Conservation (phyloP, 2,888 invertebrate species). For the Aphodius sticticus region DNA sequence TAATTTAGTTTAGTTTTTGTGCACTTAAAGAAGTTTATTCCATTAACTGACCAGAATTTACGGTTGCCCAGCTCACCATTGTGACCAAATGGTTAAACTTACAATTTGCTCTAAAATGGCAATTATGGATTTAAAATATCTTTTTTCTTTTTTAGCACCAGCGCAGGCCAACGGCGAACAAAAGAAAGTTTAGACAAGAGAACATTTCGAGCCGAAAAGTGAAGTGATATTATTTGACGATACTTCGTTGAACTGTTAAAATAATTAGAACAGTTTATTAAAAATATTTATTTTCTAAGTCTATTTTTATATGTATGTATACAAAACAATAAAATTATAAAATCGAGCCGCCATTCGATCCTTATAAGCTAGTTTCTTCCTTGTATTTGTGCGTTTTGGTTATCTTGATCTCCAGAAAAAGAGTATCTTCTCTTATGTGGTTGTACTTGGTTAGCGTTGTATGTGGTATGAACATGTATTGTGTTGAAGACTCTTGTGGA, state of each 20-base stretch:
- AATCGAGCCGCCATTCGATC: not conserved
- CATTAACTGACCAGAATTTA: no score
- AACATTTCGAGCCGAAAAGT: not conserved
- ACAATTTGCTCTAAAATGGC: no score
- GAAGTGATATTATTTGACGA: slow-evolving; percentile 13
- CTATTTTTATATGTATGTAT: not conserved
- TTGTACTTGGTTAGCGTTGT: slow-evolving; percentile 67
- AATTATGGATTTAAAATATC: no score
- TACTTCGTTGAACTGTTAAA: slow-evolving; percentile 17
- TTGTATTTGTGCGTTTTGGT: slow-evolving; percentile 42
- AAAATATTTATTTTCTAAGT: not conserved
- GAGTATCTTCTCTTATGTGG: slow-evolving; percentile 67
- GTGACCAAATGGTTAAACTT: no score
- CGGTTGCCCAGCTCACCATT: no score
- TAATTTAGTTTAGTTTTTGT: not conserved
- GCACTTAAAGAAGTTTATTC: not conserved
- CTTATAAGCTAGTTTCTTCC: slow-evolving; percentile 42
- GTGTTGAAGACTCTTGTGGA: slow-evolving; percentile 60
- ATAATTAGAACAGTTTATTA: not conserved
- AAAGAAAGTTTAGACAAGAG: not conserved
- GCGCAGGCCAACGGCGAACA: not conserved
- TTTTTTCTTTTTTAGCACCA: slow-evolving; percentile 9
- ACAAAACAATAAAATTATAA: not conserved
- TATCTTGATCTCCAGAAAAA: slow-evolving; percentile 68
- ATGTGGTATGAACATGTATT: slow-evolving; percentile 74